Evolutionary conservation across 2,113 vertebrate genomes (phyloP).

Genomic region (Microtus richardsoni): DNA sequence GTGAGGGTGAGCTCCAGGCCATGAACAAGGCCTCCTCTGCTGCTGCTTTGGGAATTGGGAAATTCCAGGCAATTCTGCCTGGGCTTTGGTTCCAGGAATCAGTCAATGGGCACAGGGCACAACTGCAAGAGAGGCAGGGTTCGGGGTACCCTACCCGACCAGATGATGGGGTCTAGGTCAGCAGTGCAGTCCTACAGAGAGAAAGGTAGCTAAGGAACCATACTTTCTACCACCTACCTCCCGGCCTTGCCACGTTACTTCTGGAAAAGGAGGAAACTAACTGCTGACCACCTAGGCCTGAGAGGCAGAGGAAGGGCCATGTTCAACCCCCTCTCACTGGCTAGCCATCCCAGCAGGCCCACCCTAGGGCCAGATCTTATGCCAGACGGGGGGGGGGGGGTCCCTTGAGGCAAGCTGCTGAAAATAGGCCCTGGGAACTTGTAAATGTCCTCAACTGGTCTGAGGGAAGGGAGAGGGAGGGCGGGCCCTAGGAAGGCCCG

Average conservation of each 20-base stretch:
- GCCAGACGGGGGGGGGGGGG: constrained; percentile 51
- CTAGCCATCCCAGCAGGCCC: not conserved
- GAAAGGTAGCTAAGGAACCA: not conserved
- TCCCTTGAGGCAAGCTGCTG: constrained; percentile 68
- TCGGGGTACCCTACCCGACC: not conserved
- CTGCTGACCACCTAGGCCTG: not conserved
- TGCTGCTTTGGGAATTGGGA: not conserved
- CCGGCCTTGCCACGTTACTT: rapidly evolving
- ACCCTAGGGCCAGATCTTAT: not conserved
- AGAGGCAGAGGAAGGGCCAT: not conserved
- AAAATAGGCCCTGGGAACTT: constrained; percentile 81
- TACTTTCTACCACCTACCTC: too few relatives aligned
- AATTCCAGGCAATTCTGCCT: not conserved
- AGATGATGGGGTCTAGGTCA: not conserved
- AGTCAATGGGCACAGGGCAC: not conserved
- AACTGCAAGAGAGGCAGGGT: too few relatives aligned
- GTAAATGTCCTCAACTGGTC: not conserved
- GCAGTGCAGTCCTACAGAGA: not conserved
- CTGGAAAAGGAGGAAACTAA: not conserved
- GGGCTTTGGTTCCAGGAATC: not conserved
- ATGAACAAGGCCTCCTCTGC: not conserved
- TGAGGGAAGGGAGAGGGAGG: not conserved
- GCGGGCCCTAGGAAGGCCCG: not conserved
- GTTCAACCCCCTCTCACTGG: not conserved
- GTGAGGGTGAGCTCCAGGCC: not conserved